phyloP scores from a whole-genome alignment of 2,797 vertebrate genomes.

The Danio tinwini region DNA sequence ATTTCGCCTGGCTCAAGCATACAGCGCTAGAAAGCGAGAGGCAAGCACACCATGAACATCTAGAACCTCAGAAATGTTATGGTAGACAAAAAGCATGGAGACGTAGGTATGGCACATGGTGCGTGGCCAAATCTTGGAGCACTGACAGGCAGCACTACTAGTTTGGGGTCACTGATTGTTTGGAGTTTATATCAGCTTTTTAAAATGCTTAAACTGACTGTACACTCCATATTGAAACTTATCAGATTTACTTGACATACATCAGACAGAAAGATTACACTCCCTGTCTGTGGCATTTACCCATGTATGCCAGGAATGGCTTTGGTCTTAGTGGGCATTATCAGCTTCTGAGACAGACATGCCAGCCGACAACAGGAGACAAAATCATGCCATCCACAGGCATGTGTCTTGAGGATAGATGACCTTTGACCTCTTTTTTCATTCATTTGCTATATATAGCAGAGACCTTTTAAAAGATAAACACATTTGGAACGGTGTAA shows the following conservation, averaged over 20 bases:
- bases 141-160: conserved; percentile 24
- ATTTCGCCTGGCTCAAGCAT: conserved; percentile 58
- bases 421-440: conserved; percentile 21
- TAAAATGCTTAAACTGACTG: neutral
- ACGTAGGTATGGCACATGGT: conserved; percentile 16
- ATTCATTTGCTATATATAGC: conserved; percentile 18
- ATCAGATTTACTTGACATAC: conserved; percentile 5
- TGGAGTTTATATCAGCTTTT: neutral
- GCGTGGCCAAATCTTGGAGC: conserved; percentile 12
- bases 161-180: neutral
- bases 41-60: conserved; percentile 59
- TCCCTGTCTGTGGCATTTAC: conserved; percentile 4
- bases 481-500: neutral
- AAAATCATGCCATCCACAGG: conserved; percentile 26
- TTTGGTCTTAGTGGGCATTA: conserved; percentile 77
- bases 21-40: conserved; percentile 53
- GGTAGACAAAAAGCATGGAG: conserved; percentile 52
- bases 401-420: conserved; percentile 11
- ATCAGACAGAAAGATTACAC: conserved; percentile 44
- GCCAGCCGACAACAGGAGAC: conserved; percentile 64
- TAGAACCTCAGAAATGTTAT: conserved; percentile 52
- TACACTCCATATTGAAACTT: neutral
- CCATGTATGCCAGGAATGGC: conserved; percentile 71
- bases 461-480: conserved; percentile 31
- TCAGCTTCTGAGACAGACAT: conserved; percentile 68